Evolutionary conservation across 1,140 invertebrate species (phyloP), one percentile per base, ranked within the genome.

Genomic region (Drosophila murphyi): DNA sequence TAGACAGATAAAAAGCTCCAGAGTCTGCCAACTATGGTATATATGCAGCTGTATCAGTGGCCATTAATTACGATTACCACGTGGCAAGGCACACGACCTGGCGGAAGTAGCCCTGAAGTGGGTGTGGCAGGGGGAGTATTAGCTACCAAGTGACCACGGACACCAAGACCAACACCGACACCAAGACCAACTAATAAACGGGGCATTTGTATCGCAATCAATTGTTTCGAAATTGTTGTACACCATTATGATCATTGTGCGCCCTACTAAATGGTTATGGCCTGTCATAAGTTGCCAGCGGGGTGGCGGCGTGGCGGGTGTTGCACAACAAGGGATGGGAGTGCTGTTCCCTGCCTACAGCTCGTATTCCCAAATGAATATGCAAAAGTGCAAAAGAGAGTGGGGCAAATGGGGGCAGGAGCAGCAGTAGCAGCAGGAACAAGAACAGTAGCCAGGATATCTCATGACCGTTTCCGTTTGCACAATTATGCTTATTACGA

Each of bases 221-320:
- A 89, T 89, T 89, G 85, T 89, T 89, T 90, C 86, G 80, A 73
- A 89, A 88, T 88, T 88, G 85, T 88, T 88, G 83, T 88, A 88
- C 72, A 80, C 76, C 83, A 87, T 87, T 87, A 87, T 88, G 83
- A 78, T 80, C 79, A 87, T 85, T 86, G 79, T 75, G 80, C 68
- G 63, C 54, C 71, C 68, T 76, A 77, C 73, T 89, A 90, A 89
- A 89, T 89, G 85, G 80, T 90, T 89, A 89, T 89, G 72, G 86
- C 86, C 85, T 89, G 86, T 89, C 85, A 89, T 89, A 89, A 89
- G 86, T 89, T 90, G 80, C 81, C 71, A 71, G 61, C 29, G 57
- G 72, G 62, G 50, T 61, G 52, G 61, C 29, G 57, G 72, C 59
- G 50, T 61, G 52, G 69, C 48, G 61, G 61, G 39, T 57, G 64